phyloP scores from a whole-genome alignment of 2,888 invertebrate species.

The Chirona hameri region DNA sequence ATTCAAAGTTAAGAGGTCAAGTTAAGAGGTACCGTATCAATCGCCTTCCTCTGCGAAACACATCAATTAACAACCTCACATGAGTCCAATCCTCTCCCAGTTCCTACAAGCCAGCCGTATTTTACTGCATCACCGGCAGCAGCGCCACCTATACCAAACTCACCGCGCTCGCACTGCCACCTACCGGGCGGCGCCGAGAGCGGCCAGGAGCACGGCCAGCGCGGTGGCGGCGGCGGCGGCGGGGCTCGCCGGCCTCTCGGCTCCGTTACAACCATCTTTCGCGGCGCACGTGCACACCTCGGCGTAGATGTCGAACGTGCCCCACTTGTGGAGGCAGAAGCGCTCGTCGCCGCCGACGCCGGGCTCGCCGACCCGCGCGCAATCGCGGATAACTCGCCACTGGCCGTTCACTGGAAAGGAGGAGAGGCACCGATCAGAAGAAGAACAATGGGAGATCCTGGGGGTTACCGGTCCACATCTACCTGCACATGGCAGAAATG shows the following conservation, averaged over 20 bases:
- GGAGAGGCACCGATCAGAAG: no score
- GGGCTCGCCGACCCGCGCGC: constrained; percentile 85
- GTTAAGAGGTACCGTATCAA: no score
- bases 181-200: neutral
- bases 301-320: constrained; percentile 88
- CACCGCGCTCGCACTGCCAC: neutral
- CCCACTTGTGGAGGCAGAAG: constrained; percentile 84
- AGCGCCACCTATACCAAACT: neutral
- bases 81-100: no score
- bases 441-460: no score
- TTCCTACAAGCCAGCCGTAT: no score
- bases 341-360: constrained; percentile 86
- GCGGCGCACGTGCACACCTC: constrained; percentile 82
- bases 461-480: no score
- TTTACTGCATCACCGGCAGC: neutral
- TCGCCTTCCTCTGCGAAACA: no score
- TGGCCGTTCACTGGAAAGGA: constrained; percentile 80
- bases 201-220: neutral
- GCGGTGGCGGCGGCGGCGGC: neutral
- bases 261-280: constrained; percentile 84
- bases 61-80: no score
- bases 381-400: constrained; percentile 82
- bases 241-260: constrained; percentile 42
- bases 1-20: no score
- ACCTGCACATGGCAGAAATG: no score